Conservation (phyloP, 2,888 invertebrate species). For the Temnothorax rugatulus region DNA sequence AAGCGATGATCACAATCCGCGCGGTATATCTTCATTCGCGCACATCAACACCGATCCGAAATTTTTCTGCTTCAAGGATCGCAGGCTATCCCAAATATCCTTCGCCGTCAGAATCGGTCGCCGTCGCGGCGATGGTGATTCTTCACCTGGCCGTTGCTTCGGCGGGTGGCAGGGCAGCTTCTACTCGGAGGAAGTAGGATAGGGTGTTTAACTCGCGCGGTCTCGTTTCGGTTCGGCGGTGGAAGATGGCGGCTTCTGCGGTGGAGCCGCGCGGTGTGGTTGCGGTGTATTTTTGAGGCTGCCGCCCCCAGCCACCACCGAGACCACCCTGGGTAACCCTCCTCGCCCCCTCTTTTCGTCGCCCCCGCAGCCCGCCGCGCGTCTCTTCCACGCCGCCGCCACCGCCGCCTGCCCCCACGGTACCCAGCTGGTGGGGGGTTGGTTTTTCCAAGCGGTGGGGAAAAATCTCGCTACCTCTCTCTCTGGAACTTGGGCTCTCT, state of each 20-base stretch:
- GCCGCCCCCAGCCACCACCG: slow-evolving; percentile 84
- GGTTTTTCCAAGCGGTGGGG: slow-evolving; percentile 85
- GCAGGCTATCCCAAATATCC: slow-evolving; percentile 16
- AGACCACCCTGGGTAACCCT: slow-evolving; percentile 77
- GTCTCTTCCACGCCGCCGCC: slow-evolving; percentile 74
- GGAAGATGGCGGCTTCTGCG: slow-evolving; percentile 86
- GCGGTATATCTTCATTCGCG: slow-evolving; percentile 14
- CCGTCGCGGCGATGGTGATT: slow-evolving; percentile 40
- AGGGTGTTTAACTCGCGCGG: slow-evolving; percentile 85
- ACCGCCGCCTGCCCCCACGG: slow-evolving; percentile 73
- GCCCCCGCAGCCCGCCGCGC: slow-evolving; percentile 60
- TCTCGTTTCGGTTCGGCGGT: slow-evolving; percentile 85
- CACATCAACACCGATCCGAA: slow-evolving; percentile 25
- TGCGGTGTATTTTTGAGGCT: slow-evolving; percentile 86
- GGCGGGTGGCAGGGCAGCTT: slow-evolving; percentile 75
- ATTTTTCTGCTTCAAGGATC: slow-evolving; percentile 23
- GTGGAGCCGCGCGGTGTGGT: slow-evolving; percentile 86
- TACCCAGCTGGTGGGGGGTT: slow-evolving; percentile 77
- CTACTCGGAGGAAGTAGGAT: slow-evolving; percentile 74
- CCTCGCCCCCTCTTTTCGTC: slow-evolving; percentile 67
- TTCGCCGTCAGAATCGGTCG: slow-evolving; percentile 23
- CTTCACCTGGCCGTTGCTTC: slow-evolving; percentile 64
- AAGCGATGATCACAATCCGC: slow-evolving; percentile 30
- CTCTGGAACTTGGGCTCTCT: slow-evolving; percentile 53
- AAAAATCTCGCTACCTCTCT: slow-evolving; percentile 81